Conservation (phyloP, 2,113 vertebrate species). For the Coryphaenoides rupestris region DNA sequence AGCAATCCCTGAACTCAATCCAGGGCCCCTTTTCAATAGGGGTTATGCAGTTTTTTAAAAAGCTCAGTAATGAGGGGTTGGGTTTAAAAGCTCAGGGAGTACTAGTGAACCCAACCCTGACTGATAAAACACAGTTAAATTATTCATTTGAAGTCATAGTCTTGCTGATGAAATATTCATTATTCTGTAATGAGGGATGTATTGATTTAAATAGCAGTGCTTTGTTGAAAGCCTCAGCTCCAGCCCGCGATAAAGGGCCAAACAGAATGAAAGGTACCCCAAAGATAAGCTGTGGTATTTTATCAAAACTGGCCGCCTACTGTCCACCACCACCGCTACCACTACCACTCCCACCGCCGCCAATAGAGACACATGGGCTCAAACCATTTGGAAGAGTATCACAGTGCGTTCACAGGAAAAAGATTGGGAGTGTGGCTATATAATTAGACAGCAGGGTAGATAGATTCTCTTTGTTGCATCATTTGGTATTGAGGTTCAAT, state of each 20-base stretch:
- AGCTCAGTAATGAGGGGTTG: conserved; percentile 56
- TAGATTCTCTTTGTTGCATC: too few relatives aligned
- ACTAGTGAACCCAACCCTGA: conserved; percentile 53
- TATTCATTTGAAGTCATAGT: conserved; percentile 75
- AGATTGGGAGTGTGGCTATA: not conserved
- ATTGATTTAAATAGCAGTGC: conserved; percentile 72
- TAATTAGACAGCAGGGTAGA: too few relatives aligned
- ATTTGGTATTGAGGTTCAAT: too few relatives aligned
- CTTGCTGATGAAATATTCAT: conserved; percentile 71
- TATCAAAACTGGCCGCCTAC: conserved; percentile 41
- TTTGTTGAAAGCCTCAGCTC: conserved; percentile 51
- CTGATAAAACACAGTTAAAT: conserved; percentile 70
- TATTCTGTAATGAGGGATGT: conserved; percentile 67
- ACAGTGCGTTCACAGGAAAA: conserved; percentile 29
- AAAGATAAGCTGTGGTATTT: conserved; percentile 48
- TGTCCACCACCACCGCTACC: conserved; percentile 48
- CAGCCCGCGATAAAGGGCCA: conserved; percentile 1
- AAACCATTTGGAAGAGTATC: conserved; percentile 19
- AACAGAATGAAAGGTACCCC: conserved; percentile 48
- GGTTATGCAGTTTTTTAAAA: too few relatives aligned
- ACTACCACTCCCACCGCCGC: too few relatives aligned
- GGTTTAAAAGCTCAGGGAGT: conserved; percentile 62
- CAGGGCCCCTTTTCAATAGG: too few relatives aligned
- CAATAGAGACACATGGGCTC: conserved; percentile 38
- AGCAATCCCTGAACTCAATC: conserved; percentile 47